These are phyloP conservation scores for Rhyacophila evoluta DNA, from an alignment of 2,888 invertebrate genomes.

Conservation along the genomic window DNA sequence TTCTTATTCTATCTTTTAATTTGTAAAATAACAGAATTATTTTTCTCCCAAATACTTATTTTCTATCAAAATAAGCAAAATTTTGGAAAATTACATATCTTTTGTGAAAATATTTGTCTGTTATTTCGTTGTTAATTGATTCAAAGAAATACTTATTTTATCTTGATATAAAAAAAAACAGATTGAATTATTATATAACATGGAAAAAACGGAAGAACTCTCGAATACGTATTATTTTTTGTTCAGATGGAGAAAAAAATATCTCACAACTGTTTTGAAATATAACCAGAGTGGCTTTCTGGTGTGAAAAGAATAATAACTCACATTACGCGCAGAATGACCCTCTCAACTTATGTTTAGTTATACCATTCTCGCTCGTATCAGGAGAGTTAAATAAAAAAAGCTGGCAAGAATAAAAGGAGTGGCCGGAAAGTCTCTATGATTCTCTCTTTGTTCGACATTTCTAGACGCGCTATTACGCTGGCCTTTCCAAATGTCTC, in stretches of 20 bases:
- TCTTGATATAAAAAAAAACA: no score
- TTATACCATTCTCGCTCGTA: background rate
- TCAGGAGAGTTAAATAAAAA: conserved; percentile 33
- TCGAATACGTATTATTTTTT: background rate
- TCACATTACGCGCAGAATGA: conserved; percentile 24
- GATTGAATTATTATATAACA: no score
- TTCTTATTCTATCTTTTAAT: no score
- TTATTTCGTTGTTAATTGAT: no score
- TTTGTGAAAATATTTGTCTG: no score
- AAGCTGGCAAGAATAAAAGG: conserved; percentile 30
- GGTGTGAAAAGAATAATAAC: conserved; percentile 22
- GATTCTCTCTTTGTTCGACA: conserved; percentile 35
- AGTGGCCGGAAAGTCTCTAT: conserved; percentile 29
- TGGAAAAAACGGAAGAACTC: background rate
- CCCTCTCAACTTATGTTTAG: conserved; percentile 24
- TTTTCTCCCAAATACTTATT: no score
- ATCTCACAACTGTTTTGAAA: conserved; percentile 15
- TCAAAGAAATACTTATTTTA: no score
- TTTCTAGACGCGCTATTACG: conserved; percentile 39
- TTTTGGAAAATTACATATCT: no score
- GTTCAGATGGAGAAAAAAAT: background rate
- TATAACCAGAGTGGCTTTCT: conserved; percentile 22
- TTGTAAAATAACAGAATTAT: no score
- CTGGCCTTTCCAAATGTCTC: conserved; percentile 34
- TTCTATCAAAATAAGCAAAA: no score